Evolutionary conservation across 2,888 invertebrate species (phyloP).

Genomic region (Patella pellucida): DNA sequence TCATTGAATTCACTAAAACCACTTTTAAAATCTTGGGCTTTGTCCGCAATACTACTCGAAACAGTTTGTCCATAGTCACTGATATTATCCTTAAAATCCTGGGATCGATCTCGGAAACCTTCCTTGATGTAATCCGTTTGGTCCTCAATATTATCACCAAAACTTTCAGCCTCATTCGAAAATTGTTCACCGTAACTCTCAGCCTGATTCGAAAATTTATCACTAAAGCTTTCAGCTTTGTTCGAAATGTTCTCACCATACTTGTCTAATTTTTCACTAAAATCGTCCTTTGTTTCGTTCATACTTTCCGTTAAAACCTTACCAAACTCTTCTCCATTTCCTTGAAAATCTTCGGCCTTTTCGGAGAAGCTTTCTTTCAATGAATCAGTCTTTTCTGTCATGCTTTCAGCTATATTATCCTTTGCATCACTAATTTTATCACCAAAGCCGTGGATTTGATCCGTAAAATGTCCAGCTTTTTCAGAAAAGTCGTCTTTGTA

Average conservation of each 20-base stretch:
- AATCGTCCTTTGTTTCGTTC: no score
- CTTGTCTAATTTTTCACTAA: not conserved
- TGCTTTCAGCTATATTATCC: not conserved
- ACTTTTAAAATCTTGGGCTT: not conserved
- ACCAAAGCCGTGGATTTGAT: not conserved
- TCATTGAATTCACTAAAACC: not conserved
- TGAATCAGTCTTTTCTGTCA: not conserved
- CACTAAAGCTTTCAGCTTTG: not conserved
- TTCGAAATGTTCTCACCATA: not conserved
- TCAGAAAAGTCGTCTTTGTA: not conserved
- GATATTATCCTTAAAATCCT: not conserved
- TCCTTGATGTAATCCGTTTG: slow-evolving; percentile 3
- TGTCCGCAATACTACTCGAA: not conserved
- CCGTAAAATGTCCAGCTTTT: not conserved
- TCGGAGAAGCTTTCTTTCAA: not conserved
- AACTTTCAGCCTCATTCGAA: not conserved
- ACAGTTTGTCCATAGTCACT: not conserved
- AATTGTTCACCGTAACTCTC: not conserved
- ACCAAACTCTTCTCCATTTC: not conserved
- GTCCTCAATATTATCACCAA: not conserved
- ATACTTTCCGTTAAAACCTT: no score
- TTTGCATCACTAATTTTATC: not conserved
- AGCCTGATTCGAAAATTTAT: not conserved
- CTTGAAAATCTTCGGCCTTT: not conserved
- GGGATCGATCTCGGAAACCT: not conserved